These are phyloP conservation scores for Saccopteryx bilineata DNA, from an alignment of 2,113 vertebrate species.

Conservation along the genomic window DNA sequence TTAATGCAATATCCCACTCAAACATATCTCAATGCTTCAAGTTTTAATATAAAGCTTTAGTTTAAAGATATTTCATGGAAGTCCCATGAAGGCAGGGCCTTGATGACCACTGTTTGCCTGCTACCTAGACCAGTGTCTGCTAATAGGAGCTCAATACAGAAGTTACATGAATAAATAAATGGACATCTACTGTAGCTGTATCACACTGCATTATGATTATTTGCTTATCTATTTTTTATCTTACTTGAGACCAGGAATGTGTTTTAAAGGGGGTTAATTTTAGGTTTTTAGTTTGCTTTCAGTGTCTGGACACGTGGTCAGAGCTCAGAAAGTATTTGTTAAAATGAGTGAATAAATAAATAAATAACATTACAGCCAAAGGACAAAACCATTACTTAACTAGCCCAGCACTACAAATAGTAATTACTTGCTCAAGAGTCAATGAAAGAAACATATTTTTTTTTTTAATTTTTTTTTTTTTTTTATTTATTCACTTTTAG, in stretches of 20 bases:
- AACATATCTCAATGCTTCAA: neutral
- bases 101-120: neutral
- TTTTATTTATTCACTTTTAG: too few relatives aligned
- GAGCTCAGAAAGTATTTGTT: neutral
- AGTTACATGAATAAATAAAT: neutral
- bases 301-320: neutral
- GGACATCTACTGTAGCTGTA: neutral
- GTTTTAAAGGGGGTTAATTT: neutral
- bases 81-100: neutral
- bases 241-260: neutral
- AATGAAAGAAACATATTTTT: neutral
- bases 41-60: neutral
- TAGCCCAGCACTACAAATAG: neutral
- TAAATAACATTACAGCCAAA: neutral
- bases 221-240: neutral
- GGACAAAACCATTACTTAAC: neutral
- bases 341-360: neutral
- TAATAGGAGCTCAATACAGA: neutral
- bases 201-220: neutral
- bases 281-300: neutral
- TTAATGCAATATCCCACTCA: neutral
- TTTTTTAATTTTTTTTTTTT: too few relatives aligned
- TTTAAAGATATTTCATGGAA: neutral
- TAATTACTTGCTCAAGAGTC: neutral
- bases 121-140: neutral